Conservation (phyloP, 2,113 vertebrate genomes). For the Plecotus auritus region DNA sequence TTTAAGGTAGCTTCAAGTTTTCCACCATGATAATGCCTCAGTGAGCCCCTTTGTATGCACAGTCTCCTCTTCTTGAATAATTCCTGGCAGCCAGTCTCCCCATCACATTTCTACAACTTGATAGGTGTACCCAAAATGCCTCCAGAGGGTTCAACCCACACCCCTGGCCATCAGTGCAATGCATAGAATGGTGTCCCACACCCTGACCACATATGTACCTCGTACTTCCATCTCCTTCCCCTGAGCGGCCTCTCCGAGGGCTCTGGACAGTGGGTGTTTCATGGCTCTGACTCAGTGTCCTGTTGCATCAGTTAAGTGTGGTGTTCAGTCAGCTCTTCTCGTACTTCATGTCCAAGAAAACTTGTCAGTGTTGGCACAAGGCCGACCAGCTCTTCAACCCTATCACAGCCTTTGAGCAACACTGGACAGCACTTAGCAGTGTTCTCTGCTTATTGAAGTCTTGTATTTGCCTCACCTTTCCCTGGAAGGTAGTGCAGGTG, state of each 20-base stretch:
- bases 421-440: not conserved
- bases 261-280: not conserved
- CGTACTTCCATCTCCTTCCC: not conserved
- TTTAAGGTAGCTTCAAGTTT: not conserved
- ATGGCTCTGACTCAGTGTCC: slow-evolving; percentile 19
- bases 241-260: not conserved
- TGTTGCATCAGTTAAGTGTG: slow-evolving; percentile 30
- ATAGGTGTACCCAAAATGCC: not conserved
- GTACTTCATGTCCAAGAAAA: not conserved
- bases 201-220: not conserved
- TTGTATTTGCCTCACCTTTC: not conserved
- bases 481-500: not conserved
- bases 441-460: not conserved
- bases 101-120: not conserved
- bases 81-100: not conserved
- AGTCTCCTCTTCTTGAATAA: not conserved
- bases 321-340: not conserved
- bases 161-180: not conserved
- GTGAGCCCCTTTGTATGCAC: not conserved
- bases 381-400: not conserved
- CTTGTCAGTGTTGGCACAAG: not conserved
- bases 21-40: not conserved
- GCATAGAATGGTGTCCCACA: no score
- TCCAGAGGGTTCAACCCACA: not conserved
- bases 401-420: not conserved